Evolutionary conservation across 2,888 invertebrate genomes (phyloP).

Genomic region (Acrobasis repandana): DNA sequence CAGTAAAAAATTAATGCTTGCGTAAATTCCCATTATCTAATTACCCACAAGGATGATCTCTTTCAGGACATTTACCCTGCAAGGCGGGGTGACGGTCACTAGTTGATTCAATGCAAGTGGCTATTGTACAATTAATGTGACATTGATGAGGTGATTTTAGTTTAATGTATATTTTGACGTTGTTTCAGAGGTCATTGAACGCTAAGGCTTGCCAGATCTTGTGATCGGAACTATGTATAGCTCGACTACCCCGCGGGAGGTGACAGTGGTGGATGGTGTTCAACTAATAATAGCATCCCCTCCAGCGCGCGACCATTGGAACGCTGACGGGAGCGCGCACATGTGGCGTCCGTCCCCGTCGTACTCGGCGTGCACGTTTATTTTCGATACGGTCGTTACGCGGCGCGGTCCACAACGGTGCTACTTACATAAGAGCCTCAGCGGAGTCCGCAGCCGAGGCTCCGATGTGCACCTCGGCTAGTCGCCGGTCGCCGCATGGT

Average conservation of each 20-base stretch:
- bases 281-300: conserved; percentile 82
- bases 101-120: conserved; percentile 3
- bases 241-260: conserved; percentile 80
- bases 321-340: conserved; percentile 73
- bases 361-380: conserved; percentile 71
- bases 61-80: neutral
- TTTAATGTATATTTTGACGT: conserved; percentile 41
- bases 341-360: conserved; percentile 74
- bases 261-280: conserved; percentile 81
- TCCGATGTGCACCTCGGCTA: conserved; percentile 54
- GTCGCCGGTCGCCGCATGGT: conserved; percentile 61
- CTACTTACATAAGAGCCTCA: conserved; percentile 69
- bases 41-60: neutral
- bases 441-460: conserved; percentile 45
- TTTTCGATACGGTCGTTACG: conserved; percentile 79
- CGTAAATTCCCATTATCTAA: neutral
- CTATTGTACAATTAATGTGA: conserved; percentile 9
- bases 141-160: conserved; percentile 15
- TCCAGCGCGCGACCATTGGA: conserved; percentile 72
- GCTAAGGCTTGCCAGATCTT: conserved; percentile 75
- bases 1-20: neutral
- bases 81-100: neutral
- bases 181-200: conserved; percentile 79
- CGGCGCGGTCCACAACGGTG: conserved; percentile 74
- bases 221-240: conserved; percentile 79